Evolutionary conservation across 2,797 vertebrate species (phyloP).

Genomic region (Tachyglossus aculeatus): DNA sequence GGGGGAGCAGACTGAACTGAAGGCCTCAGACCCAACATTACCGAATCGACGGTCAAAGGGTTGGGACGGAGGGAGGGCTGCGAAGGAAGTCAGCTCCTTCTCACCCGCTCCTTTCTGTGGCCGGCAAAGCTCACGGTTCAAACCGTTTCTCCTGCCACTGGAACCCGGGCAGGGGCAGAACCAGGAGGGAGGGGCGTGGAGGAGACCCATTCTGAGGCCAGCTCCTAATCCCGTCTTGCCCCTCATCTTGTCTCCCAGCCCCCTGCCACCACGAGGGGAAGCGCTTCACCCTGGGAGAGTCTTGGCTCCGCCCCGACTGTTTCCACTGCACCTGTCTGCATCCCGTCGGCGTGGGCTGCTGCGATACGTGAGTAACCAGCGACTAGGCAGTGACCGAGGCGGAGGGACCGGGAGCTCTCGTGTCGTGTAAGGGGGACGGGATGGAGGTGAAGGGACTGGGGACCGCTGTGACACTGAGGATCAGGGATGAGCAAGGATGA

Average conservation of each 20-base stretch:
- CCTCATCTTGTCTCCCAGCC: conserved; percentile 67
- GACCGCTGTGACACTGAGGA: background rate
- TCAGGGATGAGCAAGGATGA: background rate
- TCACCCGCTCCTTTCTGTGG: background rate
- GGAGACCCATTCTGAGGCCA: no score
- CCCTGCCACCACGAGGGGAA: conserved; percentile 83
- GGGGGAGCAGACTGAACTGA: background rate
- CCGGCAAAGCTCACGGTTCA: background rate
- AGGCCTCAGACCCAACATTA: accelerated
- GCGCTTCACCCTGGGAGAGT: conserved; percentile 85
- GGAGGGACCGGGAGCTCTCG: no score
- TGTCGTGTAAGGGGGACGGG: background rate
- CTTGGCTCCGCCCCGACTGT: conserved; percentile 88
- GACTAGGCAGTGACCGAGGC: no score
- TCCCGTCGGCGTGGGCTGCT: conserved; percentile 91
- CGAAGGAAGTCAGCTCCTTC: background rate
- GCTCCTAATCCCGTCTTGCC: no score
- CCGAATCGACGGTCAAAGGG: accelerated
- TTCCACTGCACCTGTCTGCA: conserved; percentile 94
- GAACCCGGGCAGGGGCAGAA: accelerated
- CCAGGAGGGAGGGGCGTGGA: no score
- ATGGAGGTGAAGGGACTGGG: background rate
- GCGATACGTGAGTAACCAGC: conserved; percentile 89
- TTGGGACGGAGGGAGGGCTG: background rate
- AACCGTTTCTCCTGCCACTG: background rate